Evolutionary conservation across 2,797 vertebrate genomes (phyloP), one percentile per base, ranked within the genome.

Genomic region (Selene dorsalis): DNA sequence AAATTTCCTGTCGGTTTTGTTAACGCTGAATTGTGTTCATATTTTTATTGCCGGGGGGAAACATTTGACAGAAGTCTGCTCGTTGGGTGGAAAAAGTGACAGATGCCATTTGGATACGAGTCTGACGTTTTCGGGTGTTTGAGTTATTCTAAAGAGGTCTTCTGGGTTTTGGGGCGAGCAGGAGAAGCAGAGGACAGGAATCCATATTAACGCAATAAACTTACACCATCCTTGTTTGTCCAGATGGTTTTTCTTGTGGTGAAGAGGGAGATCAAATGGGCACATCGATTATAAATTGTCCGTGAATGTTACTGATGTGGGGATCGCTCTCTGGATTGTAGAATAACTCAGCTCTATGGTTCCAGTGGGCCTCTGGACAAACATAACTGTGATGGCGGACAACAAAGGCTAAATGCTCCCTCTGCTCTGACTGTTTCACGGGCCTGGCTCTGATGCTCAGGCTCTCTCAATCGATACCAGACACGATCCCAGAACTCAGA

Each of bases 241-340:
- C 95, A 95, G 94, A 94, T 95, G 95, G 93, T 91, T 95, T 94
- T 91, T 84, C 91, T 93, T 83, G 75, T 20, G 80, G 84, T 75
- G 77, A 84, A 83, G 88, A 85, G 88, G 43, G 91, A 93, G 93
- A 94, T 93, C 93, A 94, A 94, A 94, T 92, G 88, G 88, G 83
- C 90, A 91, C 92, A 92, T 94, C 92, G 87, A 87, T 94, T 91
- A 82, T 91, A 91, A 94, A 94, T 92, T 80, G 91, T 90, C 91
- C 93, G 86, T 94, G 91, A 92, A 94, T 69, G 89, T 94, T 93
- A 93, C 91, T 92, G 92, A 94, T 94, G 94, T 93, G 87, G 91
- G 85, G 79, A 84, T 90, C 57, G 66, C 85, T 89, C 89, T 85
- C 87, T 69, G 90, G 83, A 83, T 80, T 67, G 82, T 82, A 89